Conservation (phyloP, 2,888 invertebrate genomes). For the Eumacrocentrus americanus region DNA sequence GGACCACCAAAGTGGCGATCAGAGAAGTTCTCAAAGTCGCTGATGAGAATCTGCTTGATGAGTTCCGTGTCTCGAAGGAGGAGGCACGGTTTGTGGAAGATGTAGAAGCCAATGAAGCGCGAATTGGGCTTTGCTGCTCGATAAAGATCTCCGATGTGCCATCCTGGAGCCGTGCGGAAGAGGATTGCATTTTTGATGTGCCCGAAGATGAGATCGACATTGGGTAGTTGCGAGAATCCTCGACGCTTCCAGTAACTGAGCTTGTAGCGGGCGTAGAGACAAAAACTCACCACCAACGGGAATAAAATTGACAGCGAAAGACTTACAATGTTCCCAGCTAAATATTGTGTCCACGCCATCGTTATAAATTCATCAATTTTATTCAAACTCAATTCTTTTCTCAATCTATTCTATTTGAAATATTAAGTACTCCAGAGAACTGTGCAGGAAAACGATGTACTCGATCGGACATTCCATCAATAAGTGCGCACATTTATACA, state of each 20-base stretch:
- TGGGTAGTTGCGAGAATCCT: slow-evolving; percentile 46
- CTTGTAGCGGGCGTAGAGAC: slow-evolving; percentile 44
- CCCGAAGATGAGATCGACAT: slow-evolving; percentile 46
- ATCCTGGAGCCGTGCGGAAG: slow-evolving; percentile 50
- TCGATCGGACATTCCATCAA: too few species aligned
- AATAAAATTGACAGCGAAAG: slow-evolving; percentile 24
- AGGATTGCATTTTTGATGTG: slow-evolving; percentile 51
- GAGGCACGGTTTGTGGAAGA: slow-evolving; percentile 62
- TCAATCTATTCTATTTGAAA: too few species aligned
- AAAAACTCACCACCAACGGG: slow-evolving; percentile 24
- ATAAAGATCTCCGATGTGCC: slow-evolving; percentile 48
- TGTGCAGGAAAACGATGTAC: too few species aligned
- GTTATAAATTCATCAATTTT: too few species aligned
- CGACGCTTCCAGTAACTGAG: slow-evolving; percentile 51
- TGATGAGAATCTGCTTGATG: slow-evolving; percentile 62
- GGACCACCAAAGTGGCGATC: slow-evolving; percentile 61
- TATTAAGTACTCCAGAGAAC: too few species aligned
- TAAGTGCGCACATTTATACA: too few species aligned
- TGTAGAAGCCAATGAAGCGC: slow-evolving; percentile 62
- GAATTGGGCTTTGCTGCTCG: slow-evolving; percentile 39
- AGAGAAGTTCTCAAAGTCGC: slow-evolving; percentile 63
- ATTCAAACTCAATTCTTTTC: too few species aligned
- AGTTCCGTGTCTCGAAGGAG: slow-evolving; percentile 62
- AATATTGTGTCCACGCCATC: slow-evolving; percentile 8
- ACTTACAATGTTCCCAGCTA: slow-evolving; percentile 26